phyloP scores from a whole-genome alignment of 23 tunicate genomes.

The Diplosoma virens region DNA sequence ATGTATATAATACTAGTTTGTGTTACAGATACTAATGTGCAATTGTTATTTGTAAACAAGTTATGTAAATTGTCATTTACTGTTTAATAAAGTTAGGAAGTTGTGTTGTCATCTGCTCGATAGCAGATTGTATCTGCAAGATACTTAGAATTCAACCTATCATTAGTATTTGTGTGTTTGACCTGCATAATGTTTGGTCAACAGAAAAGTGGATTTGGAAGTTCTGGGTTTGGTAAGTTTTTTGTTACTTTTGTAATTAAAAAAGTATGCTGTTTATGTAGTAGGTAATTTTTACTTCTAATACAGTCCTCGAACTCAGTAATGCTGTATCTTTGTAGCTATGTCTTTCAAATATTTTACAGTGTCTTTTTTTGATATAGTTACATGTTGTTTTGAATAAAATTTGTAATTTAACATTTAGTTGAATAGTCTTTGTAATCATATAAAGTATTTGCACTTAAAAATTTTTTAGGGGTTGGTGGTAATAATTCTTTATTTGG shows the following conservation, averaged over 20 bases:
- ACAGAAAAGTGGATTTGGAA: slow-evolving; percentile 74
- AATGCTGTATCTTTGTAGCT: too few relatives aligned
- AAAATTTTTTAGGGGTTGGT: slow-evolving; percentile 23
- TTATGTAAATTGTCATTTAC: slow-evolving; percentile 3
- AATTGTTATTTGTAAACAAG: slow-evolving; percentile 16
- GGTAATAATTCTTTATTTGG: slow-evolving; percentile 71
- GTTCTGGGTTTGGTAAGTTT: slow-evolving; percentile 50
- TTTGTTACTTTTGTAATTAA: neutral
- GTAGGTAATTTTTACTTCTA: too few relatives aligned
- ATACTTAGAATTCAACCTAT: neutral
- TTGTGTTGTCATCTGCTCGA: slow-evolving; percentile 21
- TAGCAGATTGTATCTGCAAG: slow-evolving; percentile 18
- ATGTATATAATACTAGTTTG: neutral
- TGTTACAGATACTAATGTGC: slow-evolving; percentile 6
- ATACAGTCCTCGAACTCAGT: too few relatives aligned
- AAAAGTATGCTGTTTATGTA: too few relatives aligned
- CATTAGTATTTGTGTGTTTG: neutral
- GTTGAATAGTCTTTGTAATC: too few relatives aligned
- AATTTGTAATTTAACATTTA: too few relatives aligned
- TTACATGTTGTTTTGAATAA: too few relatives aligned
- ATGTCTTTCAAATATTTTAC: too few relatives aligned
- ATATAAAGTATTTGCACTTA: too few relatives aligned
- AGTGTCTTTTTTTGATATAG: too few relatives aligned
- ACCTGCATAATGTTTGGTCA: slow-evolving; percentile 44
- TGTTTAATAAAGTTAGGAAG: slow-evolving; percentile 5